Conservation (phyloP, 1,140 invertebrate species). For the Micrasema minimum region DNA sequence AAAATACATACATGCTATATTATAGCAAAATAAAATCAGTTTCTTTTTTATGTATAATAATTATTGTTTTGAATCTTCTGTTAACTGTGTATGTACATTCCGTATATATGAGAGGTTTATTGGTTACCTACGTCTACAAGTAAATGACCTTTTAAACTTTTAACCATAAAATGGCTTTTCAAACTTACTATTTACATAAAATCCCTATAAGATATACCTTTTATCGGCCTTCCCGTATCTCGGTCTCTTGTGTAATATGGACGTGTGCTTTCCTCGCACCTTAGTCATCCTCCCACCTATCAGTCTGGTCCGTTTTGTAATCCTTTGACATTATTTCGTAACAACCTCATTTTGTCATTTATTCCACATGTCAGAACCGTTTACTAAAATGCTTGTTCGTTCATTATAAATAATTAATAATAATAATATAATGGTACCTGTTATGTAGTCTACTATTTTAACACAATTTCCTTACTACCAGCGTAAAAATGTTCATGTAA, state of each 20-base stretch:
- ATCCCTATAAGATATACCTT: not conserved
- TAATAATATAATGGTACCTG: too few relatives aligned
- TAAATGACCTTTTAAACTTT: not conserved
- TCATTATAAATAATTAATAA: too few relatives aligned
- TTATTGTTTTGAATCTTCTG: too few relatives aligned
- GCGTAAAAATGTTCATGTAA: too few relatives aligned
- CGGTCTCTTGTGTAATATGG: not conserved
- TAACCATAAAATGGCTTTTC: not conserved
- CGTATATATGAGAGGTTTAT: not conserved
- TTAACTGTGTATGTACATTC: too few relatives aligned
- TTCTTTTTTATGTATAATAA: too few relatives aligned
- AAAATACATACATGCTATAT: too few relatives aligned
- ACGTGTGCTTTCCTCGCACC: not conserved
- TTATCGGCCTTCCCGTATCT: not conserved
- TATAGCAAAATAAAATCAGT: too few relatives aligned
- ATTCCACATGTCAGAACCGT: not conserved
- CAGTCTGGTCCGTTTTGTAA: not conserved
- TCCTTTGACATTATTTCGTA: not conserved
- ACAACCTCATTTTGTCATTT: not conserved
- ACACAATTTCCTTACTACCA: too few relatives aligned
- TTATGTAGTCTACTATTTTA: too few relatives aligned
- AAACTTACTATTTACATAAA: not conserved
- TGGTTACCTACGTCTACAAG: not conserved
- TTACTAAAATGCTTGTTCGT: not conserved
- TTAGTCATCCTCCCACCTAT: not conserved